phyloP scores from a whole-genome alignment of 1,140 invertebrate genomes.

The Dendrolimus kikuchii region DNA sequence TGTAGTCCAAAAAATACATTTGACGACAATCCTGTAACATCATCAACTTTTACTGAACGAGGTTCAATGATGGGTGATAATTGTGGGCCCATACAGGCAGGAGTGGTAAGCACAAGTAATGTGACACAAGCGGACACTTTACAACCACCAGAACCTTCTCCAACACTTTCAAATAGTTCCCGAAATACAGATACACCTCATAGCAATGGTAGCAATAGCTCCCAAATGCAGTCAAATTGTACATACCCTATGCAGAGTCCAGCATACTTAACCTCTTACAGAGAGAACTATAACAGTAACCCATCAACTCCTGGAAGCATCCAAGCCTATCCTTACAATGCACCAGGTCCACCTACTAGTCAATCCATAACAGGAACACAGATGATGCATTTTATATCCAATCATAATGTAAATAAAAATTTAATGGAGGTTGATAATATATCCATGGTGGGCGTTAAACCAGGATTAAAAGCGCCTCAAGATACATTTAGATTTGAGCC shows the following conservation, averaged over 20 bases:
- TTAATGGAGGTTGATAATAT: conserved; percentile 68
- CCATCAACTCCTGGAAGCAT: conserved; percentile 51
- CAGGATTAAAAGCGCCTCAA: conserved; percentile 37
- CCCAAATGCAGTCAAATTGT: conserved; percentile 51
- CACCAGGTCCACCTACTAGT: conserved; percentile 45
- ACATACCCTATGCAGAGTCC: conserved; percentile 59
- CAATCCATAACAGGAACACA: conserved; percentile 49
- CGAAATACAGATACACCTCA: conserved; percentile 63
- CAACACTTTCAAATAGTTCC: conserved; percentile 64
- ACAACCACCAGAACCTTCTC: conserved; percentile 65
- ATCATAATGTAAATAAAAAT: conserved; percentile 65
- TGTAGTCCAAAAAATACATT: conserved; percentile 72
- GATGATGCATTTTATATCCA: conserved; percentile 67
- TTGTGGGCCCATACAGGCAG: conserved; percentile 80
- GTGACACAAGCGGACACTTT: conserved; percentile 76
- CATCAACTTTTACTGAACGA: conserved; percentile 78
- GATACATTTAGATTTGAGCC: conserved; percentile 40
- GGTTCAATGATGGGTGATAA: conserved; percentile 71
- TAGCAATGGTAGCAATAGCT: conserved; percentile 49
- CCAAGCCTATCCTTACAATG: conserved; percentile 52
- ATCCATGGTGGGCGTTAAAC: conserved; percentile 61
- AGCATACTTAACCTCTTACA: conserved; percentile 52
- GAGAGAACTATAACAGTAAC: conserved; percentile 58
- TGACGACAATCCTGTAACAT: conserved; percentile 81
- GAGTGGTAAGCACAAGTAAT: conserved; percentile 83